phyloP scores from a whole-genome alignment of 2,797 vertebrate genomes.

The Bradypus variegatus region DNA sequence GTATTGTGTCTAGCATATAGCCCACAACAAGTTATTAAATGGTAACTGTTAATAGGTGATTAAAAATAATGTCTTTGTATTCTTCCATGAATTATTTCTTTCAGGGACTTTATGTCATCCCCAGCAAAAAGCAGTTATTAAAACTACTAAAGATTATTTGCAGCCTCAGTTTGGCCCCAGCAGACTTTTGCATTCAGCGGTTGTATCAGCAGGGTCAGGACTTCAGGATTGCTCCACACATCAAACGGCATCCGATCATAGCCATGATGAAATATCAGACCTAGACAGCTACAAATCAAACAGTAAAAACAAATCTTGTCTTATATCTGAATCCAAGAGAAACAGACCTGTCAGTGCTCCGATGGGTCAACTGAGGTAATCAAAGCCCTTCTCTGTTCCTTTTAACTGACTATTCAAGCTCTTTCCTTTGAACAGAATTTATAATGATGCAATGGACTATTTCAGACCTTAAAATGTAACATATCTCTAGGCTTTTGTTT shows the following conservation, averaged over 20 bases:
- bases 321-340: conserved; percentile 67
- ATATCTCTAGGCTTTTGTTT: conserved; percentile 35
- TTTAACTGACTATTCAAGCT: conserved; percentile 56
- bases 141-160: conserved; percentile 56
- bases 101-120: conserved; percentile 42
- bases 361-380: conserved; percentile 75
- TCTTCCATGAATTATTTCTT: conserved; percentile 41
- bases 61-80: background rate
- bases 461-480: conserved; percentile 52
- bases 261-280: conserved; percentile 67
- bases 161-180: conserved; percentile 54
- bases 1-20: background rate
- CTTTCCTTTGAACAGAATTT: conserved; percentile 57
- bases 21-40: background rate
- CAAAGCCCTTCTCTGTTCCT: conserved; percentile 68
- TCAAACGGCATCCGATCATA: conserved; percentile 73
- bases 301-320: conserved; percentile 66
- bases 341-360: conserved; percentile 70
- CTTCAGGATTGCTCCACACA: conserved; percentile 65
- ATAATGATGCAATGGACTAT: conserved; percentile 55
- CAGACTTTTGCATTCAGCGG: conserved; percentile 55
- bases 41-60: conserved; percentile 10
- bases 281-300: conserved; percentile 69
- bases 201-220: conserved; percentile 66
- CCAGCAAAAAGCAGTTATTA: conserved; percentile 59